phyloP scores from a whole-genome alignment of 2,797 vertebrate species.

The Aphelocoma californica region DNA sequence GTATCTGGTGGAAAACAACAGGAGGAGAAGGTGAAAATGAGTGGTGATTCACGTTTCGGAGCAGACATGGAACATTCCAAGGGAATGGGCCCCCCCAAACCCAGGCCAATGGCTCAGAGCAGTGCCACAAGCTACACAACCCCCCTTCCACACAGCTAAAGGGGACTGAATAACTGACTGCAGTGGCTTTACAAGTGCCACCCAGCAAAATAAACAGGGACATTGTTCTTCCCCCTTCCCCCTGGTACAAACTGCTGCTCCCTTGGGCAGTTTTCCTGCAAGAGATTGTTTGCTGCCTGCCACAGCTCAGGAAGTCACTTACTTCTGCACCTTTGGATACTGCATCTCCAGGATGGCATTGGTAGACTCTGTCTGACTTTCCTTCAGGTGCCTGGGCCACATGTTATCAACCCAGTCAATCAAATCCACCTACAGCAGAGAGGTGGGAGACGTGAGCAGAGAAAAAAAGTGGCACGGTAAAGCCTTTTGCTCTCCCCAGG shows the following conservation, averaged over 20 bases:
- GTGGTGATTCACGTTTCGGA: accelerated
- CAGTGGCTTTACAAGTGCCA: background rate
- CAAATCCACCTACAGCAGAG: constrained; percentile 86
- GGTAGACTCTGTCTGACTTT: constrained; percentile 94
- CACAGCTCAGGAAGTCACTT: constrained; percentile 64
- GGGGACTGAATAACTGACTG: background rate
- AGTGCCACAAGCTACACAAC: background rate
- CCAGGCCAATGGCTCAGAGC: background rate
- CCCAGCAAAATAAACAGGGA: background rate
- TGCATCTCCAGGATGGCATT: constrained; percentile 98
- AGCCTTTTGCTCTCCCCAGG: background rate
- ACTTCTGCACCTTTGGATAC: constrained; percentile 99
- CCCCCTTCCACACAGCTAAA: background rate
- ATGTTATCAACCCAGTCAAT: constrained; percentile 99
- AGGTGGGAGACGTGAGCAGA: background rate
- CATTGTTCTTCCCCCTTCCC: background rate
- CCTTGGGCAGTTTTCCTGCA: background rate
- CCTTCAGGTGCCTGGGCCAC: constrained; percentile 98
- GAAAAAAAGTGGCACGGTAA: background rate
- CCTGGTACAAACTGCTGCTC: background rate
- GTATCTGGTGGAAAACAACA: constrained; percentile 79
- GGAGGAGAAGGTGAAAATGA: background rate
- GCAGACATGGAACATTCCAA: accelerated
- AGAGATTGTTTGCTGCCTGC: background rate
- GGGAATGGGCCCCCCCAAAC: background rate